Evolutionary conservation across 2,113 vertebrate genomes (phyloP).

Genomic region (Zootoca vivipara): DNA sequence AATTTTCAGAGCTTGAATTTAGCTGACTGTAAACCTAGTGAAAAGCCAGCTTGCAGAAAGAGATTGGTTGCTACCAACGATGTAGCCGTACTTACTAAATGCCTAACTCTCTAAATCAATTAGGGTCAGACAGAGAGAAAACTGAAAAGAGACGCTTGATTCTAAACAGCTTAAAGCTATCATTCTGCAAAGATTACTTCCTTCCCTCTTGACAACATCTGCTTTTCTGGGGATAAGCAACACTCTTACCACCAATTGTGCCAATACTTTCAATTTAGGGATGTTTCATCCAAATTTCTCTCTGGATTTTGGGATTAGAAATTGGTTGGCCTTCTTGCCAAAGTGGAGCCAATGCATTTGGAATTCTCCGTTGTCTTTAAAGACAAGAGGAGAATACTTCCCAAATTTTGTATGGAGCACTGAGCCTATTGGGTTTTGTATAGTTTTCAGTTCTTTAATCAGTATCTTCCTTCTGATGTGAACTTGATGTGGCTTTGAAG

Average conservation of each 20-base stretch:
- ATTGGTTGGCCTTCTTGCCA: background rate
- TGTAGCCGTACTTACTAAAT: conserved; percentile 61
- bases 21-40: conserved; percentile 65
- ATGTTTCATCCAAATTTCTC: background rate
- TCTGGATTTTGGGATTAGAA: background rate
- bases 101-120: conserved; percentile 71
- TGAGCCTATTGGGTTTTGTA: background rate
- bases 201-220: conserved; percentile 34
- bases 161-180: conserved; percentile 28
- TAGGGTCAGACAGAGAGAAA: conserved; percentile 56
- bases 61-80: conserved; percentile 65
- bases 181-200: conserved; percentile 31
- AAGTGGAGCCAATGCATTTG: background rate
- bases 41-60: conserved; percentile 71
- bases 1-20: conserved; percentile 53
- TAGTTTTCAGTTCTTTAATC: background rate
- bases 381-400: no score
- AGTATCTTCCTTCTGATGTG: background rate
- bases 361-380: background rate
- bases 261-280: background rate
- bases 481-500: no score
- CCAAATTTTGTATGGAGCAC: background rate
- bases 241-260: background rate
- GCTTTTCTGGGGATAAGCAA: fast-evolving
- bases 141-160: conserved; percentile 12